Base-by-base conservation (phyloP, 1,140 invertebrate genomes). In the Listronotus bonariensis region DNA sequence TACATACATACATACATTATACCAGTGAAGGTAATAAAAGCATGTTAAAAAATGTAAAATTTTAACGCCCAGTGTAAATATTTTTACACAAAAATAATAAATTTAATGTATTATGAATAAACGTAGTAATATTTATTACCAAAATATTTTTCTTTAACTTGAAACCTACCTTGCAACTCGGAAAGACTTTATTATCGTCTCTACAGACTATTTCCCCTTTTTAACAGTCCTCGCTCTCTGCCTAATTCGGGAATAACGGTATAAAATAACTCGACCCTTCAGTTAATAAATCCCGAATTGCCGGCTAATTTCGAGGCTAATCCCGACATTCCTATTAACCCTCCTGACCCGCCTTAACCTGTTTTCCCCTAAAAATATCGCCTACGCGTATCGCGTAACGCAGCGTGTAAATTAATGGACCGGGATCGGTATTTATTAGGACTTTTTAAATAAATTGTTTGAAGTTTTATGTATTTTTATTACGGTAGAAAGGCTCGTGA, bases 251-350 rank as follows among this genome's bases (percentile, higher is more conserved):
- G 26, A 42, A 17, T 40, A 18, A 14, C 20, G 54, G 15, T 40
- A 56, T 56, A 31, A 31, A 56, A 56, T 56, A 56, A 42, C 54
- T 26, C 40, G 54, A 14, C 54, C 48, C 54, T 56, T 20, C 7
- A 56, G 17, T 56, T 15, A 42, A 56, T 56, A 56, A 56, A 56
- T 56, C 54, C 54, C 54, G 54, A 56, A 56, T 56, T 53, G 34
- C 51, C 34, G 51, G 38, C 51, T 53, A 53, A 53, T 53, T 53
- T 31, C n/a, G 51, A 32, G 36, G 32, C 36, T 56, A 56, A 56
- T 56, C 41, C 54, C 54, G 54, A 43, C 54, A 56, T 38, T 56
- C 54, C 20, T 40, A 40, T 56, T 56, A 56, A 56, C 54, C 54
- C 40, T 56, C 41, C 52, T 18, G 36, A 15, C 38, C 38, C 34